phyloP scores from a whole-genome alignment of 92 coral and sea anemone genomes.

The Pocillopora meandrina region DNA sequence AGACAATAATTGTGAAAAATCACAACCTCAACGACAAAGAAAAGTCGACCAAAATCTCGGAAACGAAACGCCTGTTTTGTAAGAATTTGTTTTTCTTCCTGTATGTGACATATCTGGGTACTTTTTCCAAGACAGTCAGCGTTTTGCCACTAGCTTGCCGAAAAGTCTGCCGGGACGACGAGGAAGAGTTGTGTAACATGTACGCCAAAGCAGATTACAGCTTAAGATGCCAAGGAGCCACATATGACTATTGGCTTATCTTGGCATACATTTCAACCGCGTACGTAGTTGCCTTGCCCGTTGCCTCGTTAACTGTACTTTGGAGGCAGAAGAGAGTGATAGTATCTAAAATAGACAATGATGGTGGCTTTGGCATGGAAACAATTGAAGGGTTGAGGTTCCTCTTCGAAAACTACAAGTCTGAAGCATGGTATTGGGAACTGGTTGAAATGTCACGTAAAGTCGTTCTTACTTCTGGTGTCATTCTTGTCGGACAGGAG shows the following conservation, averaged over 20 bases:
- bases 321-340: neutral
- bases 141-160: neutral
- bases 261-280: neutral
- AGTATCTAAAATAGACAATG: neutral
- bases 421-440: slow-evolving; percentile 8
- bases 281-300: neutral
- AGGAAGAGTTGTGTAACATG: neutral
- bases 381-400: neutral
- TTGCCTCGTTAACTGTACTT: neutral
- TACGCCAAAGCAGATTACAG: slow-evolving; percentile 3
- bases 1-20: too few relatives aligned
- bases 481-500: neutral
- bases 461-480: neutral
- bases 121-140: too few relatives aligned
- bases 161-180: neutral
- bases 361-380: neutral
- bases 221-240: neutral
- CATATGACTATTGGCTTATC: neutral
- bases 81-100: too few relatives aligned
- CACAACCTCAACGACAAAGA: too few relatives aligned
- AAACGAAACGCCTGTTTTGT: too few relatives aligned
- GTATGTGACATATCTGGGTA: too few relatives aligned
- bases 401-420: neutral
- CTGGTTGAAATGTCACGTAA: slow-evolving; percentile 7
- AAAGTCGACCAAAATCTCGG: too few relatives aligned